Evolutionary conservation across 2,797 vertebrate genomes (phyloP).

Genomic region (Molossus molossus): DNA sequence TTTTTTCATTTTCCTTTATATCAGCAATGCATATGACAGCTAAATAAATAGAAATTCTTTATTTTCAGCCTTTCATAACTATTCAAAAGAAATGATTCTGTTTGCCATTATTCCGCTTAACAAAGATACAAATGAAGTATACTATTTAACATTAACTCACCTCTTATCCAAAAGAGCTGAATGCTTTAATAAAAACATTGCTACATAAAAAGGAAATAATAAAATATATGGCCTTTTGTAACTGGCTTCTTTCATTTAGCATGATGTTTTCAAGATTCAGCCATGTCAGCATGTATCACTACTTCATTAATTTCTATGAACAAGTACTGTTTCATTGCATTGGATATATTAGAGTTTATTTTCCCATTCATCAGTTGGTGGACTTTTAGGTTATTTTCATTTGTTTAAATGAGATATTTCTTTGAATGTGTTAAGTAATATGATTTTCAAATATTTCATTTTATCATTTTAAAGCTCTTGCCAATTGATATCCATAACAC

Average conservation of each 20-base stretch:
- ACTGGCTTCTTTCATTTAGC: conserved; percentile 49
- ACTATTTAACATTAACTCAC: conserved; percentile 71
- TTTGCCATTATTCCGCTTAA: conserved; percentile 46
- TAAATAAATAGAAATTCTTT: conserved; percentile 75
- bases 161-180: conserved; percentile 60
- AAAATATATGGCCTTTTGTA: neutral
- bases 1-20: conserved; percentile 73
- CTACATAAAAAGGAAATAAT: conserved; percentile 42
- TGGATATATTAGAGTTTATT: neutral
- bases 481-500: neutral
- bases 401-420: conserved; percentile 20
- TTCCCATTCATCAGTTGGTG: conserved; percentile 29
- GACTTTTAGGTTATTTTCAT: neutral
- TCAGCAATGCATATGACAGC: conserved; percentile 66
- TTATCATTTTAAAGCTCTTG: conserved; percentile 61
- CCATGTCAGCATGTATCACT: neutral
- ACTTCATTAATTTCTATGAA: conserved; percentile 52
- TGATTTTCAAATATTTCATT: conserved; percentile 47
- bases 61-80: conserved; percentile 65
- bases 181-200: conserved; percentile 74
- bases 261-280: conserved; percentile 18
- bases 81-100: conserved; percentile 72
- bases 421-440: conserved; percentile 19
- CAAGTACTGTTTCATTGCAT: conserved; percentile 38
- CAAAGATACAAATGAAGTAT: conserved; percentile 70